Evolutionary conservation across 2,797 vertebrate genomes (phyloP), one percentile per base, ranked within the genome.

Genomic region (Bryconaethiops microstoma): DNA sequence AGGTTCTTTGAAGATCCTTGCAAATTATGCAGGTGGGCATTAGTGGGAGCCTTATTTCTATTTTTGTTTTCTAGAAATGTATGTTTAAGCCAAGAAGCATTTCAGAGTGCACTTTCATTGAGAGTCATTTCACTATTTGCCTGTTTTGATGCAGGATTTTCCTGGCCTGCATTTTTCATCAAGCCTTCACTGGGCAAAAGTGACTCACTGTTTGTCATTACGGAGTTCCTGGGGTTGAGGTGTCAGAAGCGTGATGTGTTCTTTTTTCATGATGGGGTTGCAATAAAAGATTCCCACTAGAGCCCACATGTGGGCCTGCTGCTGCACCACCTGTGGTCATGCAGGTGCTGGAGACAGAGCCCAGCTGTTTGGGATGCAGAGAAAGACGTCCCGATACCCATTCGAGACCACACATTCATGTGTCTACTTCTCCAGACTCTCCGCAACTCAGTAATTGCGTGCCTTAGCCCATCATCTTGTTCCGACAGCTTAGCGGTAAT

Each of bases 391-490:
- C 63, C 81, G 48, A 60, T 82, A 13, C 12, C 60, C 39, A 79
- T 54, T 57, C 48, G 72, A 70, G 55, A 48, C 40, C 6, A 40
- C 71, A 63, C 76, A 42, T 82, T 74, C 54, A 70, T 74, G 78
- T 21, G 63, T 74, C 55, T 83, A 57, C 74, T 48, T 57, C 73
- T 62, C 40, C n/a, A 78, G 62, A 77, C 77, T 74, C 65, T 76
- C 55, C 50, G 69, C 70, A 23, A 57, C 75, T 69, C 74, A 12
- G 17, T 83, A 86, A 86, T 84, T 84, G 84, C 83, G 25, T 74
- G 62, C 65, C 62, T 79, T 73, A 39, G 50, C 42, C 80, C 79
- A 76, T 84, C 75, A 76, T 75, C 63, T 69, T 76, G 52, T 80
- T 83, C 80, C 57, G 29, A 72, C 74, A 69, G 71, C 60, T 79